Percentiles rank a stretch among this genome's conserved stretches.
phyloP scores from a whole-genome alignment of 2,113 vertebrate species.

The Xenotilapia leptura region DNA sequence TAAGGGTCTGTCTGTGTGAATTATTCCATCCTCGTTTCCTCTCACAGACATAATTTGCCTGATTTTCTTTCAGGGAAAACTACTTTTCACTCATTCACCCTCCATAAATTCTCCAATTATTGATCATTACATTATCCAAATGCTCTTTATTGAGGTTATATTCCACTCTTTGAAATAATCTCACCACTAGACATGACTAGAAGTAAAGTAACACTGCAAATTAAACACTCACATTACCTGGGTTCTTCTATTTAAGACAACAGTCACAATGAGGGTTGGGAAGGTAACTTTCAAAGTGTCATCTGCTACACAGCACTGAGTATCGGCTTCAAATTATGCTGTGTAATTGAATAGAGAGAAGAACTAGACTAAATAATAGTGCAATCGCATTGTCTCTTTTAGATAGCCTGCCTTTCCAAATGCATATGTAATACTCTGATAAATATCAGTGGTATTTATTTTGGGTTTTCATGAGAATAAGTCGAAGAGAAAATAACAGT shows the following conservation, averaged over 20 bases:
- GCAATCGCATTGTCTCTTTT: not conserved
- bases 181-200: not conserved
- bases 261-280: not conserved
- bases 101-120: conserved; percentile 52
- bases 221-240: conserved; percentile 6
- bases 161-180: conserved; percentile 41
- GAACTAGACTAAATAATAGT: not conserved
- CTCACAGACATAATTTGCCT: conserved; percentile 21
- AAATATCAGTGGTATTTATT: no score
- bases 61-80: conserved; percentile 29
- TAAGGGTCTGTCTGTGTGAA: conserved; percentile 9
- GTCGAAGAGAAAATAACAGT: no score
- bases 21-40: conserved; percentile 23
- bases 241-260: not conserved
- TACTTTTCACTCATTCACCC: conserved; percentile 39
- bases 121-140: conserved; percentile 44
- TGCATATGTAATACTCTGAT: not conserved
- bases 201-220: conserved; percentile 8
- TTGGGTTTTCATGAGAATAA: no score
- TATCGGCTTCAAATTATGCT: not conserved
- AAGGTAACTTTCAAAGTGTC: not conserved
- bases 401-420: not conserved
- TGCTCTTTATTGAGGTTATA: conserved; percentile 45
- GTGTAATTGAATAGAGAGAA: not conserved
- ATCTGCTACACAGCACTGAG: conserved; percentile 11